Evolutionary conservation across 2,797 vertebrate genomes (phyloP).

Genomic region (Graptemys geographica): DNA sequence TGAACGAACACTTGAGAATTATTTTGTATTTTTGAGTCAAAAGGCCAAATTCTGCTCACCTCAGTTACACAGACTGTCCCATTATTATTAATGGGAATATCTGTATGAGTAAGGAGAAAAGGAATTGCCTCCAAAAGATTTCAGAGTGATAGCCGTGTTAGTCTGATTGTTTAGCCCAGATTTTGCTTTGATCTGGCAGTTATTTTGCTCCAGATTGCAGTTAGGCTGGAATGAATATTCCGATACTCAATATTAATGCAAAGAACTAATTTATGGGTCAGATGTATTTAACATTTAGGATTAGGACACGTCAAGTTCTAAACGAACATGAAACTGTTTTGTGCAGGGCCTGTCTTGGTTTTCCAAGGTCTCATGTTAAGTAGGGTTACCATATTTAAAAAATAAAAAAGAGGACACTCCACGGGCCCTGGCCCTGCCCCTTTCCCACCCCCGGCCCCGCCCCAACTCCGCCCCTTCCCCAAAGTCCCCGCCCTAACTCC

Average conservation of each 20-base stretch:
- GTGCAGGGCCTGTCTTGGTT: background rate
- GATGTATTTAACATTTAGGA: background rate
- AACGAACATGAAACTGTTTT: accelerated
- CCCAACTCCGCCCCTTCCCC: too few relatives aligned
- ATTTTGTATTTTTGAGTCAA: background rate
- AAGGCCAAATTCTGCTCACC: background rate
- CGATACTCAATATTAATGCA: background rate
- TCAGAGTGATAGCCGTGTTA: too few relatives aligned
- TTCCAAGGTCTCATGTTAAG: background rate
- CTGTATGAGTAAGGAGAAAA: background rate
- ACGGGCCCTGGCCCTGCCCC: too few relatives aligned
- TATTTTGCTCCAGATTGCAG: background rate
- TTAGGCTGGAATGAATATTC: background rate
- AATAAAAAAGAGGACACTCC: too few relatives aligned
- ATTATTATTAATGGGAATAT: background rate
- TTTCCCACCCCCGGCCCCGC: background rate
- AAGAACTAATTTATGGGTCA: background rate
- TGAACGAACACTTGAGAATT: conserved; percentile 25
- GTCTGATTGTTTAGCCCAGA: background rate
- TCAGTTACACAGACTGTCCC: background rate
- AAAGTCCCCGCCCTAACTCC: too few relatives aligned
- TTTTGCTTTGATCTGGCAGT: background rate
- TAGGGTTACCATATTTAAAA: too few relatives aligned
- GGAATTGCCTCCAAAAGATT: background rate
- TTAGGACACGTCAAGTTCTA: background rate